Evolutionary conservation across 53 echinoderm and acorn worm species (phyloP), one percentile per base, ranked within the genome.

Genomic region (Luidia sarsii): DNA sequence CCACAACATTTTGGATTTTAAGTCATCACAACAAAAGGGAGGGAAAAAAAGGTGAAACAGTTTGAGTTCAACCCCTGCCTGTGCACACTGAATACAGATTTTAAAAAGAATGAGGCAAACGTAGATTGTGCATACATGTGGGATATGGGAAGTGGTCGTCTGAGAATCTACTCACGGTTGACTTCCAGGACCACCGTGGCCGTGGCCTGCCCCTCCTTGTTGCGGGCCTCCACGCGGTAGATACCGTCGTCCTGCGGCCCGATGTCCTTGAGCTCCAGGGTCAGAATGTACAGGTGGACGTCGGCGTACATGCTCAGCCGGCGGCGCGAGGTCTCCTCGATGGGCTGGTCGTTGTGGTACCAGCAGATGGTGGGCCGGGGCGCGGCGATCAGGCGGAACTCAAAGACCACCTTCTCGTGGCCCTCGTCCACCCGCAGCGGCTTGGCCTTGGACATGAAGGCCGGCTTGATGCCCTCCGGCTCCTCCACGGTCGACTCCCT

Each of bases 401-500:
- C 99, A 67, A 94, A 99, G 34, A 64, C 65, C 50, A 90, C 87
- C 57, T 91, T 93, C 59, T 83, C 59, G 37, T 85, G 52, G 55
- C 91, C 94, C 30, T 80, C 83, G 15, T 91, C 82, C 7, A 97
- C 97, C 1, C 87, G 82, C 59, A 57, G 68, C 35, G 86, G 87
- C 31, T 91, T 90, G 73, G 97, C 91, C 16, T 87, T 81, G 2
- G 86, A 83, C 99, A 99, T 99, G 82, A 99, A 99, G 57, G 94
- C 89, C 8, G 94, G 94, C 65, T 99, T 94, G 81, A 94, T 91
- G 38, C 99, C 99, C 74, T 99, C 99, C 39, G 89, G 90, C 33
- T 94, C 94, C 13, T 99, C 94, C 28, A 99, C 75, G 33, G 99
- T 94, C 19, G 94, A 99, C 57, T 99, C 99, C 87, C 94, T 99